Percentiles rank a stretch among this genome's conserved stretches.
These are phyloP conservation scores for Gerris buenoi DNA, from an alignment of 1,140 invertebrate genomes.

Conservation along the genomic window DNA sequence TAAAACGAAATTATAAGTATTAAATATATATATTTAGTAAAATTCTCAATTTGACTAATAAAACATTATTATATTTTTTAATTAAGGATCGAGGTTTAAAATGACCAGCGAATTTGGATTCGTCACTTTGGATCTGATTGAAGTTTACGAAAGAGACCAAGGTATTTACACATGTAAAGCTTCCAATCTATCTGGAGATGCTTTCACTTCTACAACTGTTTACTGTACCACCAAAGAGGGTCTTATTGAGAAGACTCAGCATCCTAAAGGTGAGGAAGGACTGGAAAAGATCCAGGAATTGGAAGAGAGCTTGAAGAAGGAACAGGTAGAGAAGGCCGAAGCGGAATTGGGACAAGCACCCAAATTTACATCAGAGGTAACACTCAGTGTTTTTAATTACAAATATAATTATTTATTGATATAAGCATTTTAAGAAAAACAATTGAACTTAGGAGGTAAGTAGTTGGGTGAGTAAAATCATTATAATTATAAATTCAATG, in stretches of 20 bases:
- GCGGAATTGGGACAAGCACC: slow-evolving; percentile 65
- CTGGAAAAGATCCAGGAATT: slow-evolving; percentile 78
- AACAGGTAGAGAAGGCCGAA: slow-evolving; percentile 47
- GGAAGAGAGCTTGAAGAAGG: slow-evolving; percentile 65
- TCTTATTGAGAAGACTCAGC: slow-evolving; percentile 74
- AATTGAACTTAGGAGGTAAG: too few species aligned
- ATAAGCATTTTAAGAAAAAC: too few species aligned
- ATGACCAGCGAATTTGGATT: slow-evolving; percentile 84
- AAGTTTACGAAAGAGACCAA: slow-evolving; percentile 82
- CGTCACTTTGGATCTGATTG: slow-evolving; percentile 73
- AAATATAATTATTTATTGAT: too few species aligned
- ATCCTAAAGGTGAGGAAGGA: slow-evolving; percentile 83
- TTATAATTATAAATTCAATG: too few species aligned
- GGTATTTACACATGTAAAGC: slow-evolving; percentile 87
- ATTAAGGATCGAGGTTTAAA: slow-evolving; percentile 53
- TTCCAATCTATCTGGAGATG: slow-evolving; percentile 71
- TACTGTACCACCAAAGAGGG: slow-evolving; percentile 66
- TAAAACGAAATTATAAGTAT: too few species aligned
- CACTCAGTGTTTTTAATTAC: too few species aligned
- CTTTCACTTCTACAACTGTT: slow-evolving; percentile 78
- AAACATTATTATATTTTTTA: too few species aligned
- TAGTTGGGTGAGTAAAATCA: too few species aligned
- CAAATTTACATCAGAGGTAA: slow-evolving; percentile 61
- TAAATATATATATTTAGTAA: too few species aligned
- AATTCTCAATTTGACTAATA: too few species aligned